Conservation (phyloP, 1,140 invertebrate genomes). For the Phymorhynchus buccinoides region DNA sequence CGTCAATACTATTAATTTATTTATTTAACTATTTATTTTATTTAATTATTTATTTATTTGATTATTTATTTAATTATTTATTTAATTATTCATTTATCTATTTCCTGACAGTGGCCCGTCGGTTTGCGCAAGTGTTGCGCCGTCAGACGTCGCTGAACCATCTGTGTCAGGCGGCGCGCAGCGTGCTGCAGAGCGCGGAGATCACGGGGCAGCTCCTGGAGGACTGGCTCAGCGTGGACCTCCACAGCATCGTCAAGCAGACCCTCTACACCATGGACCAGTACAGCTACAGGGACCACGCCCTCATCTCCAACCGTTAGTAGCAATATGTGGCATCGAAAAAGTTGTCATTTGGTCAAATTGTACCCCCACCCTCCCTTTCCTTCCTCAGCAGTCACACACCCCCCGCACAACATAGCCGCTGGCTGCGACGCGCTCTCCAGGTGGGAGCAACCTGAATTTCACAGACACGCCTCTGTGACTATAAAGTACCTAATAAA, state of each 20-base stretch:
- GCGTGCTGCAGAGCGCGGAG: slow-evolving; percentile 66
- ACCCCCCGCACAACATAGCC: neutral
- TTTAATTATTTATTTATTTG: too few relatives aligned
- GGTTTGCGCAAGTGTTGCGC: slow-evolving; percentile 67
- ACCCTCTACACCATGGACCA: slow-evolving; percentile 74
- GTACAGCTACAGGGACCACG: slow-evolving; percentile 68
- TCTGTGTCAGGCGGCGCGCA: slow-evolving; percentile 70
- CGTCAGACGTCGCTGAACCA: slow-evolving; percentile 72
- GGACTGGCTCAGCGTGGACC: slow-evolving; percentile 74
- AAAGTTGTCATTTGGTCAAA: too few relatives aligned
- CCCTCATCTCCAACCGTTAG: slow-evolving; percentile 72
- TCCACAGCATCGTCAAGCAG: slow-evolving; percentile 73
- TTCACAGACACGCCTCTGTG: too few relatives aligned
- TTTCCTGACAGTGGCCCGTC: slow-evolving; percentile 63
- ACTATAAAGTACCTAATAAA: too few relatives aligned
- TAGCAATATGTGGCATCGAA: too few relatives aligned
- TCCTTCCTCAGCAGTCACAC: neutral
- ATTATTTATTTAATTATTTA: neutral
- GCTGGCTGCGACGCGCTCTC: too few relatives aligned
- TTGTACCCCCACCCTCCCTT: too few relatives aligned
- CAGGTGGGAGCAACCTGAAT: too few relatives aligned
- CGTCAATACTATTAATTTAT: too few relatives aligned
- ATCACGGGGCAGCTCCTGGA: slow-evolving; percentile 70
- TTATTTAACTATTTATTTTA: too few relatives aligned
- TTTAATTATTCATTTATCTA: too few relatives aligned